phyloP scores from a whole-genome alignment of 2,797 vertebrate genomes.

The Sebastes steindachneri region DNA sequence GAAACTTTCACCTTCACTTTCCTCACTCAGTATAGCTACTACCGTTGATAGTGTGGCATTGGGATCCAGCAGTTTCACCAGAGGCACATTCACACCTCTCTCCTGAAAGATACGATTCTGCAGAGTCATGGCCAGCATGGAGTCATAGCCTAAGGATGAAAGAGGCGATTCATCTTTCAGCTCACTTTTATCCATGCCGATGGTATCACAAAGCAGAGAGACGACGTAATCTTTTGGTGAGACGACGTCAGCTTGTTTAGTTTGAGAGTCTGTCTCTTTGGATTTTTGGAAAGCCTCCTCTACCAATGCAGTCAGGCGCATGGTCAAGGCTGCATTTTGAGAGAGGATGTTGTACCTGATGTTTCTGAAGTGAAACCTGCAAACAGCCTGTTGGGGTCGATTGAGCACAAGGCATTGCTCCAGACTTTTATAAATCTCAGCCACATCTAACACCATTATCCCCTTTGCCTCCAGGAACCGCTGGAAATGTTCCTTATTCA shows the following conservation, averaged over 20 bases:
- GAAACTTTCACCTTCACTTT: neutral
- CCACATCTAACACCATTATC: constrained; percentile 81
- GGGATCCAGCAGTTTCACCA: constrained; percentile 87
- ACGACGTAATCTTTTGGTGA: constrained; percentile 78
- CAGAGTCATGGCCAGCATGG: constrained; percentile 90
- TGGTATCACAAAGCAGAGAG: constrained; percentile 78
- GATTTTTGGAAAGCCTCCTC: constrained; percentile 66
- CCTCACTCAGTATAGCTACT: constrained; percentile 71
- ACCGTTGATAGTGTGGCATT: constrained; percentile 80
- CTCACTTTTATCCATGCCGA: constrained; percentile 66
- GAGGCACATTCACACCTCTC: constrained; percentile 82
- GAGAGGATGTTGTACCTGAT: constrained; percentile 72
- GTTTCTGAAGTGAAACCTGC: constrained; percentile 83
- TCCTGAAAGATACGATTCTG: constrained; percentile 85
- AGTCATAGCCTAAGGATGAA: constrained; percentile 85
- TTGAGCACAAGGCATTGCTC: constrained; percentile 83
- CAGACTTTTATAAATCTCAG: constrained; percentile 84
- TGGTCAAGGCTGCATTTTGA: constrained; percentile 72
- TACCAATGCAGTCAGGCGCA: constrained; percentile 68
- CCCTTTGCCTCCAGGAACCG: constrained; percentile 85
- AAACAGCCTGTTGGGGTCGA: constrained; percentile 84
- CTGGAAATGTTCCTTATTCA: constrained; percentile 83
- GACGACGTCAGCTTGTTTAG: constrained; percentile 10
- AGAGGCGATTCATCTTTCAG: constrained; percentile 78
- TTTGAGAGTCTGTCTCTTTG: constrained; percentile 1